A percentile compares a stretch with the other conserved stretches of the same genome.
Conservation (phyloP, 2,888 invertebrate genomes). For the Camptogramma bilineatum region DNA sequence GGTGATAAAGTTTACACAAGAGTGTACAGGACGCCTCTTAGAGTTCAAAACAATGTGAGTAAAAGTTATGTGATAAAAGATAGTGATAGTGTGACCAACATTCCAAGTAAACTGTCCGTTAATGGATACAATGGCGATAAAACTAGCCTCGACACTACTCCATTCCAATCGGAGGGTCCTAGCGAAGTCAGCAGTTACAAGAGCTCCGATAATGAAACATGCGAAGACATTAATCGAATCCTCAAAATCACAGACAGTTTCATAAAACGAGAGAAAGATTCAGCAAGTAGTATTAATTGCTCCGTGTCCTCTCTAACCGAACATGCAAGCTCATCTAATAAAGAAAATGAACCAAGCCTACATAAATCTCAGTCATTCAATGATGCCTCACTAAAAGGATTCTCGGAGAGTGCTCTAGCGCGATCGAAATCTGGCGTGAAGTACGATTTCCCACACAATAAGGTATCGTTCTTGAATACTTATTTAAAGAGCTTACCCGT, state of each 20-base stretch:
- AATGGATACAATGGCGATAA: conserved; percentile 65
- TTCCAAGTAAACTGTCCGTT: conserved; percentile 75
- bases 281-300: conserved; percentile 50
- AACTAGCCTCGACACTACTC: conserved; percentile 71
- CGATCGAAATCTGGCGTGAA: conserved; percentile 74
- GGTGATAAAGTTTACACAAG: conserved; percentile 78
- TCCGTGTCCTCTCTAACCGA: conserved; percentile 60
- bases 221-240: conserved; percentile 59
- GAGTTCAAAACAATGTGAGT: conserved; percentile 32
- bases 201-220: conserved; percentile 82
- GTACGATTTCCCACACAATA: conserved; percentile 75
- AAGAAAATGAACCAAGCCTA: conserved; percentile 61
- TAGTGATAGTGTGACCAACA: conserved; percentile 69
- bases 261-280: conserved; percentile 47
- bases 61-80: conserved; percentile 47
- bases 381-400: conserved; percentile 59
- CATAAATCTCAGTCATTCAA: conserved; percentile 79
- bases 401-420: conserved; percentile 56
- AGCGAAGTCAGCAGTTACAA: conserved; percentile 82
- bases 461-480: conserved; percentile 81
- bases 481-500: conserved; percentile 81
- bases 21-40: conserved; percentile 63
- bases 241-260: conserved; percentile 47
- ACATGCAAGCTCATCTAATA: conserved; percentile 52
- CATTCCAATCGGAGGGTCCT: conserved; percentile 68